These are phyloP conservation scores for Myripristis murdjan DNA, from an alignment of 2,797 vertebrate genomes.

Conservation along the genomic window DNA sequence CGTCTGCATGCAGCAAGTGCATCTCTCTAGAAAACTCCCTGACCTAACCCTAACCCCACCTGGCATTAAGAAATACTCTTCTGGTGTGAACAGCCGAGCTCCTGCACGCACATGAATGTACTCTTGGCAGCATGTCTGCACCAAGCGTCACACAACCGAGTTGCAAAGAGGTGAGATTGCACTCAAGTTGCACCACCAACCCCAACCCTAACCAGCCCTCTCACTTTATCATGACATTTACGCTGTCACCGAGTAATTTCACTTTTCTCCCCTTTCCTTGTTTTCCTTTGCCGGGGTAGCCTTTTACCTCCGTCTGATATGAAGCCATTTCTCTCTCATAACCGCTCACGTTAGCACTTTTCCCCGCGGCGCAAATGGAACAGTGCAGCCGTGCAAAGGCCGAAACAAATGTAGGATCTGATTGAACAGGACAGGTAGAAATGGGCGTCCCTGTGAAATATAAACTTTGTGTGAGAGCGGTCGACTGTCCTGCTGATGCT, in stretches of 20 bases:
- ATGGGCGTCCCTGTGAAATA: conserved; percentile 15
- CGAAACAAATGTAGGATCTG: conserved; percentile 28
- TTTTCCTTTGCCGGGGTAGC: not conserved
- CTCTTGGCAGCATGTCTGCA: too few species aligned
- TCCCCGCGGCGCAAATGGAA: not conserved
- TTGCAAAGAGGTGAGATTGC: too few species aligned
- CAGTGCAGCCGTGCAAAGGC: not conserved
- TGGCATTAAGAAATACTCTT: too few species aligned
- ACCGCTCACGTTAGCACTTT: not conserved
- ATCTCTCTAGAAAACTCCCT: too few species aligned
- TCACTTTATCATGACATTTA: not conserved
- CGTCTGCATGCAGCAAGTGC: too few species aligned
- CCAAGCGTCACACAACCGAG: too few species aligned
- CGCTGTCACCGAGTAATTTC: not conserved
- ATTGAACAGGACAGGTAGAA: conserved; percentile 30
- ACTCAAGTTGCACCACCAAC: too few species aligned
- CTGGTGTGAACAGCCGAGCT: too few species aligned
- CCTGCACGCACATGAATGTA: too few species aligned
- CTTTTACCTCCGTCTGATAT: not conserved
- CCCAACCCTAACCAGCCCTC: too few species aligned
- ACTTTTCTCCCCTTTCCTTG: not conserved
- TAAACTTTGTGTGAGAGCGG: conserved; percentile 31
- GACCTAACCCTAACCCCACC: too few species aligned
- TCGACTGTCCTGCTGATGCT: conserved; percentile 5
- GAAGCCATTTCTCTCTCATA: conserved; percentile 6